Evolutionary conservation across 35 echinoderm and acorn worm genomes (phyloP).

Genomic region (Anneissia japonica): DNA sequence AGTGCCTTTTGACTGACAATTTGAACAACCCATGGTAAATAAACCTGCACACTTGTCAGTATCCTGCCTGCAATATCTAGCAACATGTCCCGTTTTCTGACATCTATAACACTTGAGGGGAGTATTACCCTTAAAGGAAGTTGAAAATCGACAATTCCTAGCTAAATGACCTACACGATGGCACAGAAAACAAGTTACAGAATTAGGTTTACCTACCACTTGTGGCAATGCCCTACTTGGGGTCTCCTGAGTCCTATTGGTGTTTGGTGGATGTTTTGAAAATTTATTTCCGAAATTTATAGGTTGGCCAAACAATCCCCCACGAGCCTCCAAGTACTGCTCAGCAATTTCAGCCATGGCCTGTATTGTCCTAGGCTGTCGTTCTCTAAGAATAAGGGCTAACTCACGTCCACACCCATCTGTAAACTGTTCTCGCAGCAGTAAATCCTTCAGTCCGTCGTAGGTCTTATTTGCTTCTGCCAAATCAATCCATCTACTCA

Average conservation of each 20-base stretch:
- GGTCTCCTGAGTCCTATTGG: neutral
- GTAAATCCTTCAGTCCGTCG: slow-evolving; percentile 13
- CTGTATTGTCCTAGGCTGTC: slow-evolving; percentile 7
- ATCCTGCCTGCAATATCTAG: no score
- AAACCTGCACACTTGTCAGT: no score
- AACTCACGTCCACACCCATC: slow-evolving; percentile 28
- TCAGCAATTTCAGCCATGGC: slow-evolving; percentile 24
- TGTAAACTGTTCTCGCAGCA: slow-evolving; percentile 40
- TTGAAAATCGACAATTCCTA: slow-evolving; percentile 8
- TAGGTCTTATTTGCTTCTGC: slow-evolving; percentile 15
- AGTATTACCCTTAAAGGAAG: no score
- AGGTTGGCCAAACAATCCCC: slow-evolving; percentile 13
- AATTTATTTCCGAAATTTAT: neutral
- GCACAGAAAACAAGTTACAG: slow-evolving; percentile 43
- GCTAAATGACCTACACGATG: slow-evolving; percentile 23
- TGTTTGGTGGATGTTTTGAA: neutral
- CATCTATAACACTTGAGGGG: no score
- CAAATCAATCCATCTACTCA: slow-evolving; percentile 53
- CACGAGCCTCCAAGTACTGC: slow-evolving; percentile 39
- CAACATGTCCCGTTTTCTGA: no score
- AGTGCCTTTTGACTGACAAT: no score
- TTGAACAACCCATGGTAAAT: no score
- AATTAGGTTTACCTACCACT: neutral
- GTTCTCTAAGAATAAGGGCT: slow-evolving; percentile 40
- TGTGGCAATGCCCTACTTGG: neutral